Base-by-base conservation (phyloP, 2,888 invertebrate species). In the Corbicula japonica region DNA sequence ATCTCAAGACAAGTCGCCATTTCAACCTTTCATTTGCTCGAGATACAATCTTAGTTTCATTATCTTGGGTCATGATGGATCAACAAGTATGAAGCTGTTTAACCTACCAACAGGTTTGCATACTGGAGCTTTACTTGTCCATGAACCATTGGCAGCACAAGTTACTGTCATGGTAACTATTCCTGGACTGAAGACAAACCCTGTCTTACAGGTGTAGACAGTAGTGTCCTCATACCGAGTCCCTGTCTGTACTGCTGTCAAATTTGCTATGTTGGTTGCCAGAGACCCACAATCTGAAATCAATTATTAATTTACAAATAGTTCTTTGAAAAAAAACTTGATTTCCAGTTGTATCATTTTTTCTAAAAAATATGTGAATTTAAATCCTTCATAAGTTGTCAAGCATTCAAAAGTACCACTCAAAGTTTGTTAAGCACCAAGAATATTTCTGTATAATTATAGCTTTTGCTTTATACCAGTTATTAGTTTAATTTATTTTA, bases 121-220 rank as follows among this genome's bases (percentile, higher is more conserved):
- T 2, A 5, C 54, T 2, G 77, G 73, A 3, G 71, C 61, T 2
- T 48, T 21, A 8, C 76, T 76, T 32, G 70, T 60, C 85, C 85
- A 85, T n/a, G n/a, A 41, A 18, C 76, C 80, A 44, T 41, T 61
- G n/a, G 56, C 61, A n/a, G 48, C 52, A 50, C 85, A 85, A 8
- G 46, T 66, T 32, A 72, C 21, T n/a, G 60, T 38, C 2, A 18
- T 6, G 8, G 18, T 38, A 2, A 38, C 35, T 2, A 72, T 48
- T 12, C 71, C 76, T 52, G 28, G 50, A 0, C 12, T 10, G 5
- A 77, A 48, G 21, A 61, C 50, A 44, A 30, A 72, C 4, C 77
- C 71, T 8, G 28, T 46, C 18, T 54, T 23, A 56, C 77, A 77
- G 2, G 34, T 61, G 38, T 77, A 77, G 8, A 26, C 8, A 28